Conservation (phyloP, 2,797 vertebrate genomes). For the Novumbra hubbsi region DNA sequence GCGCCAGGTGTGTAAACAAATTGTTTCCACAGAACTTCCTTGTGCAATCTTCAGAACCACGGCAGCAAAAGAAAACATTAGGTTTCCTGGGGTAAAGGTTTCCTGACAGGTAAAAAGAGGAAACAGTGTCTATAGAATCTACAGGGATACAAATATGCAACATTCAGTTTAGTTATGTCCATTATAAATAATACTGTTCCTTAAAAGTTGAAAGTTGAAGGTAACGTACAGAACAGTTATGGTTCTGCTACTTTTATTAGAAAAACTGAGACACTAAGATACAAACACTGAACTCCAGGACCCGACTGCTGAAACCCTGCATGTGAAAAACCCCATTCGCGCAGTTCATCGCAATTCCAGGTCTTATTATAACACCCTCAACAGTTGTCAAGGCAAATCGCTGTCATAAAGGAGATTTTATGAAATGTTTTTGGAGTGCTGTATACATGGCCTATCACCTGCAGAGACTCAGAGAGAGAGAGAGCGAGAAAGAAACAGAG, state of each 20-base stretch:
- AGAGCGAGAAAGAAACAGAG: slow-evolving; percentile 25
- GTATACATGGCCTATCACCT: slow-evolving; percentile 47
- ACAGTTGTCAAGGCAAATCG: slow-evolving; percentile 30
- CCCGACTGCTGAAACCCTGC: not conserved
- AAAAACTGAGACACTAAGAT: not conserved
- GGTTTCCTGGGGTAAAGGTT: not conserved
- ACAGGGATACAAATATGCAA: not conserved
- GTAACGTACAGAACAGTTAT: not conserved
- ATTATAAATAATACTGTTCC: not conserved
- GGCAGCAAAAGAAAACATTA: not conserved
- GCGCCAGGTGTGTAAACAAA: not conserved
- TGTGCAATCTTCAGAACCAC: not conserved
- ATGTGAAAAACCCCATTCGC: not conserved
- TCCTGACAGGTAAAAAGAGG: not conserved
- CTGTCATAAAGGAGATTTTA: slow-evolving; percentile 14
- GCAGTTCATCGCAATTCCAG: not conserved
- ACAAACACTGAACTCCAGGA: not conserved
- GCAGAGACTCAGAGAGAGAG: slow-evolving; percentile 14
- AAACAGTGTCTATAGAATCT: not conserved
- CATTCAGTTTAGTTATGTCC: not conserved
- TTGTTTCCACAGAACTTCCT: not conserved
- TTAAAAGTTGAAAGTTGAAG: not conserved
- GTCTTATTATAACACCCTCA: slow-evolving; percentile 12
- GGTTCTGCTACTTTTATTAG: too few relatives aligned
- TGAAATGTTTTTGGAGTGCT: slow-evolving; percentile 23